Base-by-base conservation (phyloP, 64 coral and sea anemone genomes). In the Actinia equina region DNA sequence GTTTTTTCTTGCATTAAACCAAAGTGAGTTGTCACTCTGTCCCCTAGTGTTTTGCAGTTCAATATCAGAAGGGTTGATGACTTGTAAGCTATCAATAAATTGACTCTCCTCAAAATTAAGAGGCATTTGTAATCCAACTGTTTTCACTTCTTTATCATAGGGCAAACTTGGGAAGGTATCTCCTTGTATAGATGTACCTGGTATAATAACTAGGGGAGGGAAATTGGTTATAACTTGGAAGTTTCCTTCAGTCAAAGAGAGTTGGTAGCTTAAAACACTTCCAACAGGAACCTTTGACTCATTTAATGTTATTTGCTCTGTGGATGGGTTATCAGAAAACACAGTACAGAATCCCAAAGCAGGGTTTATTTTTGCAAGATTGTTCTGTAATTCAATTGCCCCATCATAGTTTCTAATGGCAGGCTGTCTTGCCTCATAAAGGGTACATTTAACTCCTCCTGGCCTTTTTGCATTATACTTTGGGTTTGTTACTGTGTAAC, bases 11-110 rank as follows among this genome's bases (percentile, higher is more conserved):
- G 42, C 79, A 65, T 84, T 77, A 77, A 89, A 89, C 92, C 92
- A 93, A 6, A 84, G 55, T 41, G 92, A 43, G 74, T 89, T 93
- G 41, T 88, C 79, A 64, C 65, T 88, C 86, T 93, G 58, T 56
- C 92, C 92, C 80, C 86, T 89, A 51, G 92, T 93, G 85, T 89
- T 78, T 88, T 60, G 22, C 30, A 37, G 30, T 85, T 93, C 87
- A 87, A 86, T 93, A 17, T 83, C 81, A 77, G 80, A 84, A 23
- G 86, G 63, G 82, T 88, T 79, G 83, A n/a, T 44, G 26, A 93
- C 82, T 61, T 83, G 67, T 45, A 93, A 20, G 52, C 84, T 77
- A 84, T 76, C 45, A 85, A 88, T 46, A 79, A 93, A 93, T 41
- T 84, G 54, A 55, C 82, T 82, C 46, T 49, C 46, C 27, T 89